These are phyloP conservation scores for Hypomecis atomaria DNA, from an alignment of 2,888 invertebrate species.

Conservation along the genomic window DNA sequence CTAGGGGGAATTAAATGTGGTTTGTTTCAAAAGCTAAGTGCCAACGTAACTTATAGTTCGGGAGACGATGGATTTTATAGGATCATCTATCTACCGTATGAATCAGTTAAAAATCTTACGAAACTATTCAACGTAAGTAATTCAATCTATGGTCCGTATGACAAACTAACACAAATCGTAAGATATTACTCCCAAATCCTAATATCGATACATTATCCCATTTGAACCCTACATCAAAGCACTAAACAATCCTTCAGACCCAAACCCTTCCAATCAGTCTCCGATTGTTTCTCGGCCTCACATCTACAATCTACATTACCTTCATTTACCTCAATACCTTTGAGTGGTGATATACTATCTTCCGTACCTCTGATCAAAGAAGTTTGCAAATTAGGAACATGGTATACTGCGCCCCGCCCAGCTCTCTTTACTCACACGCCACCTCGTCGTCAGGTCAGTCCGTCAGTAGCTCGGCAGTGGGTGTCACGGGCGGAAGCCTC, in stretches of 20 bases:
- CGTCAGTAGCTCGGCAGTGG: constrained; percentile 49
- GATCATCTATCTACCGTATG: too few species aligned
- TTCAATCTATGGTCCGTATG: too few species aligned
- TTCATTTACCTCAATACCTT: constrained; percentile 6
- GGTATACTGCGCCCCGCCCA: constrained; percentile 37
- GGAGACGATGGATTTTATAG: too few species aligned
- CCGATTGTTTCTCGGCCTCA: constrained; percentile 16
- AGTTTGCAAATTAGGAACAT: constrained; percentile 31
- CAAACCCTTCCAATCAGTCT: constrained; percentile 18
- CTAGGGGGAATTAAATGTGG: too few species aligned
- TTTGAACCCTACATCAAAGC: constrained; percentile 7
- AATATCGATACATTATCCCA: neutral
- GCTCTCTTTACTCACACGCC: constrained; percentile 44
- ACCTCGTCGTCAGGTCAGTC: constrained; percentile 31
- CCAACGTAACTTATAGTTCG: too few species aligned
- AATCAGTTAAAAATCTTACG: too few species aligned
- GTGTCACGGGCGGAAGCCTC: constrained; percentile 66
- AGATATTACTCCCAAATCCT: neutral
- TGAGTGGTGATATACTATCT: constrained; percentile 10
- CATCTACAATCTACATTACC: constrained; percentile 1
- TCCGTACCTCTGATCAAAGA: constrained; percentile 31
- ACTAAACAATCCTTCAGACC: constrained; percentile 4
- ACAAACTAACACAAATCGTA: too few species aligned
- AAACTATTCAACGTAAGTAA: too few species aligned
- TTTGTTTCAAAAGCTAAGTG: too few species aligned